Evolutionary conservation across 2,797 vertebrate species (phyloP), one percentile per base, ranked within the genome.

Genomic region (Bucorvus abyssinicus): DNA sequence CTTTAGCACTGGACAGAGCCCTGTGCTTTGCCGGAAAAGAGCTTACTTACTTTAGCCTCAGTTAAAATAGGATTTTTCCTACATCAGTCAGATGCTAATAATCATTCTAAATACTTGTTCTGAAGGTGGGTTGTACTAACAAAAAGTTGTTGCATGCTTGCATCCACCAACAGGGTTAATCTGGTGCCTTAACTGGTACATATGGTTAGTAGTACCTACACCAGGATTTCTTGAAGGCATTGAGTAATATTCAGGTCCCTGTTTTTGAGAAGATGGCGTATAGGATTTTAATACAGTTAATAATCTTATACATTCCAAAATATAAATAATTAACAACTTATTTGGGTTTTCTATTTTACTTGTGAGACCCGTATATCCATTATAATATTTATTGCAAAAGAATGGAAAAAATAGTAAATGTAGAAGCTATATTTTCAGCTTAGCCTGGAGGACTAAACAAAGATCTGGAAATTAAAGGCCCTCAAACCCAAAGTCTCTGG

Each of bases 1-100:
- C 98, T 98, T 98, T 93, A 97, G 97, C 95, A 93, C 98, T 97
- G 97, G 97, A 98, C 76, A 94, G 96, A 96, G 96, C 95, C 34
- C 92, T 87, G 56, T 75, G 93, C 91, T 96, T 95, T 94, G 92
- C 90, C 87, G 93, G 96, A 86, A 95, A 96, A 89, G 91, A 77
- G 90, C 90, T 81, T 57, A 75, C 84, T 95, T 89, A 85, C 94
- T 81, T 83, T 5, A 78, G 85, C 74, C 17, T 61, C 70, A 67
- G 75, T 81, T 96, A 93, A 82, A 84, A 74, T 85, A 83, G 70
- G 92, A 87, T 91, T 93, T 94, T 93, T 94, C 89, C 84, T 95
- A 74, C 87, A 87, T 96, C 91, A 65, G 56, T 97, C 95, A 97
- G 85, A 95, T 87, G 95, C 94, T 97, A 96, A 97, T 97, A 94